Evolutionary conservation across 2,888 invertebrate species (phyloP), one percentile per base, ranked within the genome.

Genomic region (Amblyteles armatorius): DNA sequence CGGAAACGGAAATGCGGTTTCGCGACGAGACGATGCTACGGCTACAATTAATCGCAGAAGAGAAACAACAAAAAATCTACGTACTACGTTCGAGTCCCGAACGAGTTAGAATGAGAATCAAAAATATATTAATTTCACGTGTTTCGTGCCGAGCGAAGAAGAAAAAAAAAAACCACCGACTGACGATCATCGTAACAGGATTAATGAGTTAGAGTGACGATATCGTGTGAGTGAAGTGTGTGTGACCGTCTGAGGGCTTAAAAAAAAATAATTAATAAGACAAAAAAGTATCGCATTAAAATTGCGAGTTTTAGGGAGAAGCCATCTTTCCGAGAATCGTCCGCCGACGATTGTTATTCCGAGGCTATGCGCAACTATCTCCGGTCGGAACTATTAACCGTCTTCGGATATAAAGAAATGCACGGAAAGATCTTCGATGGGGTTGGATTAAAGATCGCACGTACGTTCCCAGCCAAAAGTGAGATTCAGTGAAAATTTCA

Each of bases 1-100:
- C 85, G 81, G 68, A 86, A 74, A 81, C 83, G 83, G 83, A 86
- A 86, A 86, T 86, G 86, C 86, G 79, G 44, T 79, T 81, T 78
- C 81, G 79, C 85, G 83, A 79, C 81, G 63, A 83, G 40, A 40
- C 44, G 55, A 71, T 71, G 74, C 65, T 60, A 67, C 57, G 44
- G 29, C 44, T 40, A 63, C 44, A 78, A 77, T 33, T 60, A 69
- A 76, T 73, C 57, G 60, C 68, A 69, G 19, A 65, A 60, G 40
- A 67, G 40, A 40, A 11, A 40, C 7, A 40, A 40, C 7, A 40
- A 40, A 40, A 40, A 60, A 48, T 57, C 63, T 40, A 22, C 36
- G 50, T 73, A 73, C 72, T 60, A 79, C 73, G 50, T 69, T 83
- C 79, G 69, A 63, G 26, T n/a, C 44, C 36, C 9, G 55, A 73